phyloP scores from a whole-genome alignment of 2,797 vertebrate species.

The Coracias cyanogaster region DNA sequence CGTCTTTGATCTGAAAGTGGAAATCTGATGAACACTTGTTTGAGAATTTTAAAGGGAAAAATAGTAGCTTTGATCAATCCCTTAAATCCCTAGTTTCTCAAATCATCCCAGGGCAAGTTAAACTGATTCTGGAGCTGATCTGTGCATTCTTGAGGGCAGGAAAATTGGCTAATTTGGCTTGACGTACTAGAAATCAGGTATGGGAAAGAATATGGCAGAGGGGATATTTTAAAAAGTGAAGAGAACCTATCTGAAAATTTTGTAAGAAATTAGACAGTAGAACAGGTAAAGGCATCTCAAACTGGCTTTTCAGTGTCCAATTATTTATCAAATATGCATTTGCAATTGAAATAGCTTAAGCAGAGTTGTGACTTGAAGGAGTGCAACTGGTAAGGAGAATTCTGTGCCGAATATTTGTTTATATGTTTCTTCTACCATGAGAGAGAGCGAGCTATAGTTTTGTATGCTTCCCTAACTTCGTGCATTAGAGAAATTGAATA shows the following conservation, averaged over 20 bases:
- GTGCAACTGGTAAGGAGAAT: not conserved
- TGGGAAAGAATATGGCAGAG: not conserved
- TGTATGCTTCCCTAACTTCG: not conserved
- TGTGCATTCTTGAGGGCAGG: not conserved
- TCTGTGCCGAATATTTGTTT: not conserved
- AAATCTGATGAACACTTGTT: not conserved
- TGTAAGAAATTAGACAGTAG: not conserved
- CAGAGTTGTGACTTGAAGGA: not conserved
- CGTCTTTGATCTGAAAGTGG: not conserved
- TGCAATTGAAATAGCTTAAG: not conserved
- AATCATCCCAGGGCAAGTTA: not conserved
- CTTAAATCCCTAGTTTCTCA: not conserved
- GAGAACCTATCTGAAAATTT: not conserved
- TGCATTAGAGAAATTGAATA: constrained; percentile 27
- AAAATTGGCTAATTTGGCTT: not conserved
- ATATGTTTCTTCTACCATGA: not conserved
- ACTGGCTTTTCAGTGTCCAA: not conserved
- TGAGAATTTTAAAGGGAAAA: not conserved
- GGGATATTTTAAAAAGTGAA: not conserved
- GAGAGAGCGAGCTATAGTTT: not conserved
- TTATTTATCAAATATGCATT: not conserved
- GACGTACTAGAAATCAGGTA: not conserved
- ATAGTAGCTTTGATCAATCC: not conserved
- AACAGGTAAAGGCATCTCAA: not conserved
- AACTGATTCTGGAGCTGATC: not conserved